Evolutionary conservation across 2,797 vertebrate species (phyloP).

Genomic region (Catamblyrhynchus diadema): DNA sequence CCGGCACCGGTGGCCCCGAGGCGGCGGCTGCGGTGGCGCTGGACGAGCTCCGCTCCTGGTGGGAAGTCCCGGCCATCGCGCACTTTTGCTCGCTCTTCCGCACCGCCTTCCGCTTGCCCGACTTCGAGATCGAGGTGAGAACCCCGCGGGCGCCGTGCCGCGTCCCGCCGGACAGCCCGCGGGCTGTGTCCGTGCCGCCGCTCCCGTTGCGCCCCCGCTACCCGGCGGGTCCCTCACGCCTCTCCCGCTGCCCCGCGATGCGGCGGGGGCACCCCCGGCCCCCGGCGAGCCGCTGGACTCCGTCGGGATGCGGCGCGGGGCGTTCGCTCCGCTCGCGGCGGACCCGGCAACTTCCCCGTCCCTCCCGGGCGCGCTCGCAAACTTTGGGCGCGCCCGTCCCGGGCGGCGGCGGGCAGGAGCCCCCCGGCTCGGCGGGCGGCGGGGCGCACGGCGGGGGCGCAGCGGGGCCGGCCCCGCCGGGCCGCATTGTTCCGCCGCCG

Average conservation of each 20-base stretch:
- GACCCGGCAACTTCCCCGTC: not conserved
- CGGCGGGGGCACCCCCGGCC: not conserved
- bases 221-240: not conserved
- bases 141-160: not conserved
- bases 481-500: slow-evolving; percentile 39
- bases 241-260: not conserved
- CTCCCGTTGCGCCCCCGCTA: not conserved
- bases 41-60: slow-evolving; percentile 95
- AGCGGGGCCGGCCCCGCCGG: not conserved
- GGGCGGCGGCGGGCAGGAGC: not conserved
- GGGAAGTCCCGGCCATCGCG: slow-evolving; percentile 98
- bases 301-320: not conserved
- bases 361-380: not conserved
- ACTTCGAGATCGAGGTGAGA: slow-evolving; percentile 97
- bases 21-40: slow-evolving; percentile 67
- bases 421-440: not conserved
- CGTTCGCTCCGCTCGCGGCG: not conserved
- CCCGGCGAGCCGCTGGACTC: not conserved
- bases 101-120: slow-evolving; percentile 92
- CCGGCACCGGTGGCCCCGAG: slow-evolving; percentile 28
- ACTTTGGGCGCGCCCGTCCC: not conserved
- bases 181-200: not conserved
- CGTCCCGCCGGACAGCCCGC: not conserved
- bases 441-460: not conserved
- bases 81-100: slow-evolving; percentile 98